Percentiles rank a stretch among this genome's conserved stretches.
These are phyloP conservation scores for Dendrocincla fuliginosa DNA, from an alignment of 2,797 vertebrate genomes.

Conservation along the genomic window DNA sequence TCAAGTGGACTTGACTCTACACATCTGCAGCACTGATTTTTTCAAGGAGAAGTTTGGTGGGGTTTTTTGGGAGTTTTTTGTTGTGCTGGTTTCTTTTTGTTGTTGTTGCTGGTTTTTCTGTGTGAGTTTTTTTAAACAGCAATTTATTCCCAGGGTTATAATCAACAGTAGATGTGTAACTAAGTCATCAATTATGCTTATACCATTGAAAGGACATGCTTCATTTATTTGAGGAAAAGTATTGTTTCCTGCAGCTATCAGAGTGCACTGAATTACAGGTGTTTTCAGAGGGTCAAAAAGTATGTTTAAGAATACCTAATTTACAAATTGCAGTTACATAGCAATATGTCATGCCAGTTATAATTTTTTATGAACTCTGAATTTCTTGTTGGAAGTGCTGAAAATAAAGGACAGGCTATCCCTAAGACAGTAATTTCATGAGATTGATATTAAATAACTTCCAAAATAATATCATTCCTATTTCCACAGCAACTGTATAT, in stretches of 20 bases:
- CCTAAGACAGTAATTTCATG: background rate
- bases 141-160: background rate
- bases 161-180: background rate
- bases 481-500: background rate
- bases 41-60: background rate
- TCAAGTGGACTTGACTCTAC: background rate
- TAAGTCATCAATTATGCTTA: background rate
- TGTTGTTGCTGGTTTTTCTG: background rate
- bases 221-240: background rate
- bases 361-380: background rate
- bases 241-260: slow-evolving; percentile 40
- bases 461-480: background rate
- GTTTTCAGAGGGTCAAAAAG: slow-evolving; percentile 22
- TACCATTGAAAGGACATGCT: background rate
- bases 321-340: background rate
- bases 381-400: background rate
- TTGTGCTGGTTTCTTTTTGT: background rate
- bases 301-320: background rate
- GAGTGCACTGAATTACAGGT: background rate
- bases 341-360: background rate
- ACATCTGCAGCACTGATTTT: background rate
- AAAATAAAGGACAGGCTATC: background rate
- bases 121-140: background rate
- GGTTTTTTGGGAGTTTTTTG: background rate
- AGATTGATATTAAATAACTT: slow-evolving; percentile 44